A percentile compares a stretch with the other conserved stretches of the same genome.
Evolutionary conservation across 2,888 invertebrate genomes (phyloP).

Genomic region (Cepaea hortensis): DNA sequence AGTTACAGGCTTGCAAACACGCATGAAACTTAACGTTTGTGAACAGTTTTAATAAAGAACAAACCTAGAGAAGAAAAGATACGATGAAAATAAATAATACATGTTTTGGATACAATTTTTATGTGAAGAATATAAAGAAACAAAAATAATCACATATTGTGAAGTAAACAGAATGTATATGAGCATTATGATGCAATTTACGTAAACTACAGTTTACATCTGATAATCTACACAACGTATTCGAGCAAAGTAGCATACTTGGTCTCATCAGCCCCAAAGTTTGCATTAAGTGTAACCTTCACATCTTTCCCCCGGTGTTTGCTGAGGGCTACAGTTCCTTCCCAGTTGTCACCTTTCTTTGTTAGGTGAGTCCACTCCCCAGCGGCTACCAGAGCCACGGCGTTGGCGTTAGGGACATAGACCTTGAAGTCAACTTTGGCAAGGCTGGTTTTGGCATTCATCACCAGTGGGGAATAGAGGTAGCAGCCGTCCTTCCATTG

Average conservation of each 20-base stretch:
- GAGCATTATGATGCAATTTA: neutral
- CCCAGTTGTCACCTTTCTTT: conserved; percentile 69
- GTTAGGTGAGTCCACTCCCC: conserved; percentile 72
- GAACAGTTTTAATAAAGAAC: no score
- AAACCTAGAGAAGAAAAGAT: no score
- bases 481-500: conserved; percentile 75
- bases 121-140: no score
- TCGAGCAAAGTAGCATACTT: conserved; percentile 75
- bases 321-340: conserved; percentile 66
- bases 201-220: neutral
- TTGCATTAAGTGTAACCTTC: conserved; percentile 74
- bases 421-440: conserved; percentile 62
- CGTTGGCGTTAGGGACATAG: conserved; percentile 67
- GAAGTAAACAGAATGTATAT: neutral
- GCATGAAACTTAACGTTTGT: no score
- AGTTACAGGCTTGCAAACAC: no score
- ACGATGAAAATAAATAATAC: no score
- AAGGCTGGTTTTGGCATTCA: conserved; percentile 62
- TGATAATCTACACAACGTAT: conserved; percentile 62
- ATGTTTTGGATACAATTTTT: no score
- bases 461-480: conserved; percentile 62
- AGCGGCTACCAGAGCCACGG: conserved; percentile 69
- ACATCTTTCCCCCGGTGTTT: conserved; percentile 67
- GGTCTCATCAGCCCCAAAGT: conserved; percentile 69
- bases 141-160: no score